Evolutionary conservation across 2,888 invertebrate species (phyloP).

Genomic region (Caradrina kadenii): DNA sequence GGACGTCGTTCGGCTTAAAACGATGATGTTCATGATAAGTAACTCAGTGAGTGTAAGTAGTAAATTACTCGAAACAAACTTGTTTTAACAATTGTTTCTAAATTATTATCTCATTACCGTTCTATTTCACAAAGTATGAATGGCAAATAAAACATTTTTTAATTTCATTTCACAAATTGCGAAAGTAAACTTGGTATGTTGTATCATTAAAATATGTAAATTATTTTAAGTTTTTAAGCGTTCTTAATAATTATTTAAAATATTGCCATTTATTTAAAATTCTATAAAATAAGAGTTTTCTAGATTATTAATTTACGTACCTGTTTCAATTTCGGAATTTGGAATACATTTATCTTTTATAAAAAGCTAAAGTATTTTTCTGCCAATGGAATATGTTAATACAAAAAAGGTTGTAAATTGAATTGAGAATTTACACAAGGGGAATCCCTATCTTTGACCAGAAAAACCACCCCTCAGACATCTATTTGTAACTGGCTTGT

Average conservation of each 20-base stretch:
- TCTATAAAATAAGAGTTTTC: background rate
- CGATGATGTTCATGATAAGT: too few species aligned
- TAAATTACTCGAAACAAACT: slow-evolving; percentile 5
- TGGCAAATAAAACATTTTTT: background rate
- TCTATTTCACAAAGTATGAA: background rate
- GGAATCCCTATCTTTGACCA: slow-evolving; percentile 29
- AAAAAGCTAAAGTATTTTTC: background rate
- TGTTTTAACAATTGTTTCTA: slow-evolving; percentile 1
- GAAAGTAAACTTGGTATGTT: background rate
- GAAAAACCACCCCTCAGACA: slow-evolving; percentile 16
- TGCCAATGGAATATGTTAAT: background rate
- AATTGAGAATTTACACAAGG: slow-evolving; percentile 30
- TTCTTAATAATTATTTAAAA: background rate
- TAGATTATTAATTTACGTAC: background rate
- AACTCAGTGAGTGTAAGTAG: too few species aligned
- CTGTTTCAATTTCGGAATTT: too few species aligned
- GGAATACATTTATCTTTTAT: background rate
- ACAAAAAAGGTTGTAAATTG: slow-evolving; percentile 35
- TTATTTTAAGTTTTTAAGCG: background rate
- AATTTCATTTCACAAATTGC: background rate
- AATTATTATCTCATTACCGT: slow-evolving; percentile 18
- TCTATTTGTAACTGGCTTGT: slow-evolving; percentile 12
- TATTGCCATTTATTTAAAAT: background rate
- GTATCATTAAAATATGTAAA: background rate
- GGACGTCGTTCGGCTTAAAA: too few species aligned